Evolutionary conservation across 2,113 vertebrate species (phyloP).

Genomic region (Hydropotes inermis): DNA sequence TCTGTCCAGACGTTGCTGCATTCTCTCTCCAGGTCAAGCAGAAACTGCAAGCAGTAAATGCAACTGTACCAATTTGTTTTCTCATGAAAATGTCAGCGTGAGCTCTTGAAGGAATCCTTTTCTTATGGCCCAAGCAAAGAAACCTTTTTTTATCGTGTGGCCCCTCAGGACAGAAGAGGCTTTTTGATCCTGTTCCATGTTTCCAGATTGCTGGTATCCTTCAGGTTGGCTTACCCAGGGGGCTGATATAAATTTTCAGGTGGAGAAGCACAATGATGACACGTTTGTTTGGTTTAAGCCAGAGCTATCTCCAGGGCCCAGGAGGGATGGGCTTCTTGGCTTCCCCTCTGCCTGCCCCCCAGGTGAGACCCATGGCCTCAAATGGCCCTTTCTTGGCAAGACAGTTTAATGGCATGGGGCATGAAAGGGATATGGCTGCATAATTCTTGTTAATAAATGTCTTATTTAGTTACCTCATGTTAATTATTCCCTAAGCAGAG

Average conservation of each 20-base stretch:
- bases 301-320: background rate
- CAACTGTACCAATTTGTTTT: constrained; percentile 58
- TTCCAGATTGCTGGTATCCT: constrained; percentile 40
- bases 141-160: constrained; percentile 35
- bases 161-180: constrained; percentile 23
- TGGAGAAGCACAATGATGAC: background rate
- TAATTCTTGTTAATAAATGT: constrained; percentile 57
- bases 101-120: constrained; percentile 49
- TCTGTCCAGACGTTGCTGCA: background rate
- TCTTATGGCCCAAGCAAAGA: constrained; percentile 37
- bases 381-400: constrained; percentile 1
- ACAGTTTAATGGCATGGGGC: constrained; percentile 30
- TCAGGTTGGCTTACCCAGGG: background rate
- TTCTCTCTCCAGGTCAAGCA: constrained; percentile 41
- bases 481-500: constrained; percentile 50
- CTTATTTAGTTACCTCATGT: constrained; percentile 26
- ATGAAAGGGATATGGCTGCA: background rate
- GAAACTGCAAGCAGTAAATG: constrained; percentile 45
- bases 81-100: constrained; percentile 68
- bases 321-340: background rate
- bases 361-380: constrained; percentile 32
- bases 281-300: background rate
- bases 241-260: background rate
- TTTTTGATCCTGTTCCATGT: constrained; percentile 56
- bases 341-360: background rate